phyloP scores from a whole-genome alignment of 2,113 vertebrate species.

The Osmerus mordax region DNA sequence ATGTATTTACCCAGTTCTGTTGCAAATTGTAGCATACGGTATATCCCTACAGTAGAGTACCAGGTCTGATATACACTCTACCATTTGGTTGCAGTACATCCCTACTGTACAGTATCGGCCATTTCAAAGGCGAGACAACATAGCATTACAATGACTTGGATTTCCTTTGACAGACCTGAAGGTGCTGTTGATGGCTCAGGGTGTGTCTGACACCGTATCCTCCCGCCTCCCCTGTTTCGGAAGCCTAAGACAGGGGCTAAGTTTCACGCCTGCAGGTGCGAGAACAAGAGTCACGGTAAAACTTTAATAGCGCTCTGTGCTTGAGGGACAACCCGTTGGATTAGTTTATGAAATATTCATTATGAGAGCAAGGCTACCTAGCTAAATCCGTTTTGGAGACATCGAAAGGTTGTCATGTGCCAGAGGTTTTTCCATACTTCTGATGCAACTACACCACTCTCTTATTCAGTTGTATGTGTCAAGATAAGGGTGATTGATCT shows the following conservation, averaged over 20 bases:
- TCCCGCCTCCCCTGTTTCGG: constrained; percentile 33
- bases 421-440: background rate
- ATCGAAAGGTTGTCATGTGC: no score
- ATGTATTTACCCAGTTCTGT: no score
- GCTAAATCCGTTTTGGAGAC: no score
- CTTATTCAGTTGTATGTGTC: background rate
- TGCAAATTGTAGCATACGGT: no score
- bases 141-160: background rate
- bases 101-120: no score
- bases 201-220: constrained; percentile 63
- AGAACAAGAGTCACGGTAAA: constrained; percentile 59
- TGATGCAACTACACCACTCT: background rate
- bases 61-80: no score
- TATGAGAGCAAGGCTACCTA: constrained; percentile 19
- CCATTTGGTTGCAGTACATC: no score
- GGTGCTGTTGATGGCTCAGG: constrained; percentile 35
- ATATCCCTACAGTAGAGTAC: no score
- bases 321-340: constrained; percentile 38
- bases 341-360: constrained; percentile 60
- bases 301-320: constrained; percentile 58
- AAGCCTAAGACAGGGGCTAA: constrained; percentile 37
- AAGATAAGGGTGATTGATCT: no score
- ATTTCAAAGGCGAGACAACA: no score
- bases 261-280: constrained; percentile 64
- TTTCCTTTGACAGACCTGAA: constrained; percentile 9